phyloP scores from a whole-genome alignment of 1,140 invertebrate genomes.

The Battus philenor region DNA sequence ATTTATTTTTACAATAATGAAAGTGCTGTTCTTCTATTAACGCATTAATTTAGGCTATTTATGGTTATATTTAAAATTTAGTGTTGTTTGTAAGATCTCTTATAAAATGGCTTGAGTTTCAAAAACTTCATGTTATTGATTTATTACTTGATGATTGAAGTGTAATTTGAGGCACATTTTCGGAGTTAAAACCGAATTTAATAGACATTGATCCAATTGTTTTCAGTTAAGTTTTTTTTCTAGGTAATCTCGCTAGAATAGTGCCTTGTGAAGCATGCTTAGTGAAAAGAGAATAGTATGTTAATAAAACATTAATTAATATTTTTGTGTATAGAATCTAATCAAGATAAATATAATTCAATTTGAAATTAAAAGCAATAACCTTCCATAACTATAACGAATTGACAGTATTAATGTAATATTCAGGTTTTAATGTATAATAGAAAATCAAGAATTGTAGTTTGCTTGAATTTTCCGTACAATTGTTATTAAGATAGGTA shows the following conservation, averaged over 20 bases:
- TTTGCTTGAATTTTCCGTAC: constrained; percentile 6
- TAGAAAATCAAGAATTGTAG: constrained; percentile 1
- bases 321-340: constrained; percentile 63
- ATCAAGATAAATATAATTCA: constrained; percentile 33
- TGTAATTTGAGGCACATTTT: constrained; percentile 64
- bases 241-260: constrained; percentile 68
- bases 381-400: constrained; percentile 45
- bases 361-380: constrained; percentile 58
- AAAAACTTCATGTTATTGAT: constrained; percentile 45
- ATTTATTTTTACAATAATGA: constrained; percentile 30
- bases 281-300: constrained; percentile 40
- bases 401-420: constrained; percentile 46
- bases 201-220: constrained; percentile 49
- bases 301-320: constrained; percentile 48
- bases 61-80: constrained; percentile 29
- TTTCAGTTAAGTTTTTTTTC: constrained; percentile 44
- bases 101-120: constrained; percentile 32
- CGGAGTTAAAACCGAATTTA: constrained; percentile 70
- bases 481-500: constrained; percentile 11
- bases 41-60: constrained; percentile 27
- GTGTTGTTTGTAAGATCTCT: constrained; percentile 31
- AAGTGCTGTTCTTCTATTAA: constrained; percentile 26
- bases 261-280: constrained; percentile 74
- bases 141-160: constrained; percentile 59
- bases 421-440: constrained; percentile 17